phyloP scores from a whole-genome alignment of 1,140 invertebrate species.

The Drosophila pectinifera region DNA sequence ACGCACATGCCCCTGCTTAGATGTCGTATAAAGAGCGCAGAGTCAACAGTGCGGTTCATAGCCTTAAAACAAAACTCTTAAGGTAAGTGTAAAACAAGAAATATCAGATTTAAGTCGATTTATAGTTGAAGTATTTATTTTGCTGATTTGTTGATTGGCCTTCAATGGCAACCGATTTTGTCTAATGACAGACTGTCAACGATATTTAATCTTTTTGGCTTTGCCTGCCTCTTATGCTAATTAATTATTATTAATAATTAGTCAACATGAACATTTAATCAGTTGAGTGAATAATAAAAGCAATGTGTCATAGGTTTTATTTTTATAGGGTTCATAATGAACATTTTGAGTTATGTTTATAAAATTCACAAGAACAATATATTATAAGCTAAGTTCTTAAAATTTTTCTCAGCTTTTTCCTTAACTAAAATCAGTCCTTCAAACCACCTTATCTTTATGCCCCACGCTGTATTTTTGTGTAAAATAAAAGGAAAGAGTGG shows the following conservation, averaged over 20 bases:
- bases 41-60: slow-evolving; percentile 35
- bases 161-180: slow-evolving; percentile 5
- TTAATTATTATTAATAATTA: slow-evolving; percentile 18
- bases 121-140: slow-evolving; percentile 14
- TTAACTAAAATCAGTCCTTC: too few relatives aligned
- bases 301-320: too few relatives aligned
- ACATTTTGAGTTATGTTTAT: neutral
- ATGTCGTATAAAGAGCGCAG: slow-evolving; percentile 17
- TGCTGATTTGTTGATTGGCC: slow-evolving; percentile 13
- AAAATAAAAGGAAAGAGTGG: slow-evolving; percentile 13
- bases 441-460: neutral
- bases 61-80: slow-evolving; percentile 3
- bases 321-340: neutral
- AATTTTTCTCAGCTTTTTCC: too few relatives aligned
- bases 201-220: neutral
- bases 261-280: neutral
- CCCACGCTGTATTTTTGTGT: slow-evolving; percentile 7
- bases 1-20: slow-evolving; percentile 48
- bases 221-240: neutral
- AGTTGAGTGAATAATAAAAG: neutral
- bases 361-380: neutral
- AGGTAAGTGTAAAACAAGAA: slow-evolving; percentile 1
- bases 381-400: too few relatives aligned
- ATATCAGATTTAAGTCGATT: neutral
- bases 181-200: slow-evolving; percentile 23